phyloP scores from a whole-genome alignment of 2,888 invertebrate species.

The Dryococelus australis region DNA sequence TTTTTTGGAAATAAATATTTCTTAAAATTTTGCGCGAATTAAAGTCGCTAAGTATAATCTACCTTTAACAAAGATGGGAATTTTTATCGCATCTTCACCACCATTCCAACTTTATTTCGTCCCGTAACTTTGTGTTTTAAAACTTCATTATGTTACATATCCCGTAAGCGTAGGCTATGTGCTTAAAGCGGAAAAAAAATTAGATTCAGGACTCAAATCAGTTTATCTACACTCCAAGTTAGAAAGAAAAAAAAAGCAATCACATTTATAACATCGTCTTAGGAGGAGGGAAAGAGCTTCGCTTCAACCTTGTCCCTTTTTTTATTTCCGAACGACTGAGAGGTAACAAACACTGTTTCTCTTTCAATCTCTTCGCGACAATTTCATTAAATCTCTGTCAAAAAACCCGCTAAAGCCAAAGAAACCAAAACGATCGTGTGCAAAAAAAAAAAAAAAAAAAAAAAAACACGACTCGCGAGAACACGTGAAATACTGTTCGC shows the following conservation, averaged over 20 bases:
- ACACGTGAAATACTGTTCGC: too few species aligned
- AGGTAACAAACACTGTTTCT: slow-evolving; percentile 7
- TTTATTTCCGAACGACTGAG: background rate
- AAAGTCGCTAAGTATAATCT: too few species aligned
- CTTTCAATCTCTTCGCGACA: background rate
- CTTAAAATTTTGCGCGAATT: too few species aligned
- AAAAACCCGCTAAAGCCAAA: background rate
- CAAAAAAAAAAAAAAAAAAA: too few species aligned
- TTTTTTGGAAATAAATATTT: too few species aligned
- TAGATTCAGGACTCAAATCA: background rate
- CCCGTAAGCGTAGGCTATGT: background rate
- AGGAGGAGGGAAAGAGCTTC: background rate
- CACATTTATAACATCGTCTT: slow-evolving; percentile 9
- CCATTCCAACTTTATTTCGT: background rate
- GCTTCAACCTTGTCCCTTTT: background rate
- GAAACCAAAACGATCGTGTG: too few species aligned
- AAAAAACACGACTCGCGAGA: too few species aligned
- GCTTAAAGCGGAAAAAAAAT: background rate
- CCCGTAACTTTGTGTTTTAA: background rate
- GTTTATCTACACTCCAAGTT: background rate
- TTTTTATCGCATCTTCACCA: too few species aligned
- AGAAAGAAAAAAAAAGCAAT: background rate
- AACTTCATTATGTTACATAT: background rate
- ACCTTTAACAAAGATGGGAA: too few species aligned
- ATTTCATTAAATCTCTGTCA: background rate